Base-by-base conservation (phyloP, 2,113 vertebrate genomes). In the Ranitomeya imitator region DNA sequence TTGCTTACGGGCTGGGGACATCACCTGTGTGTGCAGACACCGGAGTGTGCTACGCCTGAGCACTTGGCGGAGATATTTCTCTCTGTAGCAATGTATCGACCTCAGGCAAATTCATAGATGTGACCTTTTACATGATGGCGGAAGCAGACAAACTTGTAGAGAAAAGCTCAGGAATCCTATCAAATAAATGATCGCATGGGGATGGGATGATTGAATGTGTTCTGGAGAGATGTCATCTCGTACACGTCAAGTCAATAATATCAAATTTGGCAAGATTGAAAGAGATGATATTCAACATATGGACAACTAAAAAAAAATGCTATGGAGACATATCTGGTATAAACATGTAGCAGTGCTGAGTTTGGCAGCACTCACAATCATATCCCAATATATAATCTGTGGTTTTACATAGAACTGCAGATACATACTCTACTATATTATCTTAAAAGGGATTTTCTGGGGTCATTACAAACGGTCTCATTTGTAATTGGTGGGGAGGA, bases 111-210 rank as follows among this genome's bases (percentile, higher is more conserved):
- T 45, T 51, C 21, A 67, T 54, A 37, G 15, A 79, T 51, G 85
- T 79, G 77, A 79, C 77, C 74, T 63, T 79, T 86, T 21, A 55
- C 76, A 65, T 79, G 57, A 79, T 18, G 26, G 73, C 52, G 73
- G 19, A 79, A 78, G 21, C 37, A 26, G 73, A 86, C 85, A 79
- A 54, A 60, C 85, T 23, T 79, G 73, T 78, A 37, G 63, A 21
- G 65, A 85, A 45, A 52, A 18, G 61, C 31, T 21, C 52, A 63
- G 69, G 71, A 65, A 86, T 79, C 3, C 55, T 63, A 9, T 74
- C 6, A 14, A 55, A 23, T 73, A 85, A 74, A 59, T 69, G 61
- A 76, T 45, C 7, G 31, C 52, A 37, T 14, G 69, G 83, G 83
- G 52, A 26, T 57, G 52, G 65, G 67, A 14, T 8, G 26, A 23